A percentile compares a stretch with the other conserved stretches of the same genome.
These are phyloP conservation scores for Apantesis nais DNA, from an alignment of 2,888 invertebrate genomes.

Conservation along the genomic window DNA sequence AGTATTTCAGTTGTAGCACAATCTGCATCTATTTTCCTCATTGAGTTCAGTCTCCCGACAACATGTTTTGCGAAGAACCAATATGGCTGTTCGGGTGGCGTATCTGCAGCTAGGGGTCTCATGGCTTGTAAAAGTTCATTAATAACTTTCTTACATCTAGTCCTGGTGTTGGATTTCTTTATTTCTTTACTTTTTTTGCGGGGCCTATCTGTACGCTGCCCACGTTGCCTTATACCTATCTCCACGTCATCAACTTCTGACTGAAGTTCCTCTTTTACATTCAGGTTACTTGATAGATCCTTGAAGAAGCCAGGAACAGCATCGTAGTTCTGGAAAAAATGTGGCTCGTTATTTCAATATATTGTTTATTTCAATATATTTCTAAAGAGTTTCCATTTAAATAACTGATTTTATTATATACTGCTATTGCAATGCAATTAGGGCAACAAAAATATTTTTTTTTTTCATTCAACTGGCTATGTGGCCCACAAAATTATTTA, in stretches of 20 bases:
- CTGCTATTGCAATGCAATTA: too few relatives aligned
- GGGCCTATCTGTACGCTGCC: constrained; percentile 67
- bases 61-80: constrained; percentile 78
- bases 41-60: constrained; percentile 65
- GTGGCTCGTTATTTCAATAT: not conserved
- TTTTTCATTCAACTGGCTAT: too few relatives aligned
- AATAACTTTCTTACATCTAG: constrained; percentile 64
- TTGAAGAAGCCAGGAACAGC: constrained; percentile 30
- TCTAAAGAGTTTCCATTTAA: too few relatives aligned
- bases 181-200: constrained; percentile 45
- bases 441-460: too few relatives aligned
- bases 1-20: constrained; percentile 66
- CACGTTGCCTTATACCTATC: constrained; percentile 62
- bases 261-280: constrained; percentile 61
- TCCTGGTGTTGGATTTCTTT: constrained; percentile 41
- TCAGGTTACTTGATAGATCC: constrained; percentile 20
- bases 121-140: constrained; percentile 69
- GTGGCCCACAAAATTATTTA: too few relatives aligned
- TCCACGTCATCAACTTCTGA: constrained; percentile 54
- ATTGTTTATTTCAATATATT: not conserved
- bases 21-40: constrained; percentile 66
- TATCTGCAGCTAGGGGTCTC: constrained; percentile 57
- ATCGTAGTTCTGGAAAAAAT: constrained; percentile 40
- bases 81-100: constrained; percentile 52
- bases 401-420: too few relatives aligned